Percentiles rank a stretch among this genome's conserved stretches.
Conservation (phyloP, 2,113 vertebrate species). For the Salvator merianae region DNA sequence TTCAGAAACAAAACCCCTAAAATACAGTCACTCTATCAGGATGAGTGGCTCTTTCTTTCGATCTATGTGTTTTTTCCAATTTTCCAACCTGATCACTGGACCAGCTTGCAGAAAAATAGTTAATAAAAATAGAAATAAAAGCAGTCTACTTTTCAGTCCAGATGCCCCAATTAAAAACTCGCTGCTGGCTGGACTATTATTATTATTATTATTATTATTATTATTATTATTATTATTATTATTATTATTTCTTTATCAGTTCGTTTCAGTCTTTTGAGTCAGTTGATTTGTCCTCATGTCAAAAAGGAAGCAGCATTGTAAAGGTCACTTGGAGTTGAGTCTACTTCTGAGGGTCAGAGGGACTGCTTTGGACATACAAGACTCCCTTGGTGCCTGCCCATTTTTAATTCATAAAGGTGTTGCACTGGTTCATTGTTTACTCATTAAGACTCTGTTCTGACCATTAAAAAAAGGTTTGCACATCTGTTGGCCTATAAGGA, state of each 20-base stretch:
- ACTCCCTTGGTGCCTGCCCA: slow-evolving; percentile 28
- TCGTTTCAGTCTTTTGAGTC: slow-evolving; percentile 4
- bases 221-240: not conserved
- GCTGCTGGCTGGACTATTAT: slow-evolving; percentile 28
- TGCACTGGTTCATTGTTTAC: slow-evolving; percentile 66
- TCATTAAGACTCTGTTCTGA: slow-evolving; percentile 46
- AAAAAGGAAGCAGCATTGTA: not conserved
- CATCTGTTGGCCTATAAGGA: slow-evolving; percentile 7
- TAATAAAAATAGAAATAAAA: too few relatives aligned
- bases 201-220: slow-evolving; percentile 16
- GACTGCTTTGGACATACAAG: slow-evolving; percentile 36
- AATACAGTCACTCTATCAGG: not conserved
- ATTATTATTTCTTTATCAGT: not conserved
- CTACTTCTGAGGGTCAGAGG: not conserved
- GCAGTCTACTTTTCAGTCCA: not conserved
- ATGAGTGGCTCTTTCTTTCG: not conserved
- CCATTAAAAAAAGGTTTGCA: slow-evolving; percentile 14
- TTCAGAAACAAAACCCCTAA: not conserved
- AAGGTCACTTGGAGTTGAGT: not conserved
- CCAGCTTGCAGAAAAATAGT: not conserved
- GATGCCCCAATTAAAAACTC: slow-evolving; percentile 33
- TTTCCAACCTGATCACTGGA: not conserved
- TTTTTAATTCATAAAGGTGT: slow-evolving; percentile 66
- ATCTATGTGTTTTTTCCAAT: not conserved
- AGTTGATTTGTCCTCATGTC: slow-evolving; percentile 1